Percentiles rank a stretch among this genome's conserved stretches.
Conservation (phyloP, 2,888 invertebrate species). For the Eilema griseolum region DNA sequence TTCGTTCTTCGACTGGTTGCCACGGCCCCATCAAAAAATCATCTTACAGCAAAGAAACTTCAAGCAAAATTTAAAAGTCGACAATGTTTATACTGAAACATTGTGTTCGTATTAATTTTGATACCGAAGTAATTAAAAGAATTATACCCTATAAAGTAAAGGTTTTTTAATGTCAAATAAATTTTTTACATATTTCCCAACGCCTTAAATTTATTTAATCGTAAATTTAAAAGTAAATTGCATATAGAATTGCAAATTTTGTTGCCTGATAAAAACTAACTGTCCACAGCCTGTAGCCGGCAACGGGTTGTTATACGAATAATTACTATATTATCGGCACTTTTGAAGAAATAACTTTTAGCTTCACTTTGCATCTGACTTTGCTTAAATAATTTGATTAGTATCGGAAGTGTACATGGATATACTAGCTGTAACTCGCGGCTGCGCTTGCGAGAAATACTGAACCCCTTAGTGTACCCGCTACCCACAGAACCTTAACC, state of each 20-base stretch:
- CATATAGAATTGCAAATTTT: conserved; percentile 42
- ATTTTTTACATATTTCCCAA: conserved; percentile 42
- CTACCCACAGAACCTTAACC: too few relatives aligned
- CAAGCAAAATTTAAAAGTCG: neutral
- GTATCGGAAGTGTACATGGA: too few relatives aligned
- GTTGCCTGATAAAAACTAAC: conserved; percentile 44
- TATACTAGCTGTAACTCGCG: too few relatives aligned
- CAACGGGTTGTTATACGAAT: conserved; percentile 40
- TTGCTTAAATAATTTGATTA: neutral
- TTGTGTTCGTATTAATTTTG: conserved; percentile 45
- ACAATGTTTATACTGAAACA: too few relatives aligned
- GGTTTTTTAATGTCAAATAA: conserved; percentile 47
- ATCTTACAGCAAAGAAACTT: too few relatives aligned
- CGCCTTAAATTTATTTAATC: conserved; percentile 53
- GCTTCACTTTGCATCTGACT: conserved; percentile 13
- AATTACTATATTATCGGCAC: conserved; percentile 58
- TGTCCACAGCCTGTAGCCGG: conserved; percentile 32
- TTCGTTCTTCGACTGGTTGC: too few relatives aligned
- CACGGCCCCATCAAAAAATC: too few relatives aligned
- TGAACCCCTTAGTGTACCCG: too few relatives aligned
- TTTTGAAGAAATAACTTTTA: conserved; percentile 42
- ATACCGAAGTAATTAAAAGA: conserved; percentile 32
- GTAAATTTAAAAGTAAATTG: conserved; percentile 41
- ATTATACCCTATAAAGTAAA: conserved; percentile 44
- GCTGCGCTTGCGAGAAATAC: too few relatives aligned